These are phyloP conservation scores for Percina caprodes DNA, from an alignment of 2,113 vertebrate genomes.

Conservation along the genomic window DNA sequence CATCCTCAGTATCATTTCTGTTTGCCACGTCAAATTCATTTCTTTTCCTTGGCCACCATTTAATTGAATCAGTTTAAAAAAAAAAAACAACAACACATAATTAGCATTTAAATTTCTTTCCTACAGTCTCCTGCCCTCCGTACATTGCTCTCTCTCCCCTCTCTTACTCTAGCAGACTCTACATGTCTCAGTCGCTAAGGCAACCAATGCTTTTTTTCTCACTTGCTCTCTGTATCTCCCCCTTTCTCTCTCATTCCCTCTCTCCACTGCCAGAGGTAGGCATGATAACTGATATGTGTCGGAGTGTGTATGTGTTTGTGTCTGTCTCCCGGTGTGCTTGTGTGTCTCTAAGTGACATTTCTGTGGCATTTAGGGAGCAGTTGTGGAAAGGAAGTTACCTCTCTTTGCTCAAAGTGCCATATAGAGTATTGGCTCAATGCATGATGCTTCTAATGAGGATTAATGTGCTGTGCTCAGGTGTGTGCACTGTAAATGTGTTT, in stretches of 20 bases:
- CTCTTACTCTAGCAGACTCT: slow-evolving; percentile 77
- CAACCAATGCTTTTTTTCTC: slow-evolving; percentile 86
- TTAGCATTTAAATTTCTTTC: slow-evolving; percentile 87
- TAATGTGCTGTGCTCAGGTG: slow-evolving; percentile 71
- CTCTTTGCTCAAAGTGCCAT: slow-evolving; percentile 65
- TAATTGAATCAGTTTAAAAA: slow-evolving; percentile 65
- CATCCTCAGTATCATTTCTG: slow-evolving; percentile 60
- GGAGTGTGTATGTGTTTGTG: slow-evolving; percentile 48
- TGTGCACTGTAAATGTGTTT: slow-evolving; percentile 54
- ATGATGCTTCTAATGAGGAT: slow-evolving; percentile 67
- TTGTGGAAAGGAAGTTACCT: slow-evolving; percentile 64
- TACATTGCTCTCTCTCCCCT: slow-evolving; percentile 66
- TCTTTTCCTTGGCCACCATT: slow-evolving; percentile 65
- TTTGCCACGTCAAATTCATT: slow-evolving; percentile 74
- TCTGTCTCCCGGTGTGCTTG: slow-evolving; percentile 25
- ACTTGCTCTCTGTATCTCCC: slow-evolving; percentile 78
- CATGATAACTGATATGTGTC: slow-evolving; percentile 82
- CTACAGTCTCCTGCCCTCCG: slow-evolving; percentile 71
- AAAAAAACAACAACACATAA: slow-evolving; percentile 73
- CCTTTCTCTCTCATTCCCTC: slow-evolving; percentile 81
- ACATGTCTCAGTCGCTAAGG: slow-evolving; percentile 87
- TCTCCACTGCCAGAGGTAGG: slow-evolving; percentile 86
- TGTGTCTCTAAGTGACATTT: slow-evolving; percentile 66
- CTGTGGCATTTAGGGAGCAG: slow-evolving; percentile 67
- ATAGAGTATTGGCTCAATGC: slow-evolving; percentile 56